These are phyloP conservation scores for Ophion slaviceki DNA, from an alignment of 2,888 invertebrate genomes.

Conservation along the genomic window DNA sequence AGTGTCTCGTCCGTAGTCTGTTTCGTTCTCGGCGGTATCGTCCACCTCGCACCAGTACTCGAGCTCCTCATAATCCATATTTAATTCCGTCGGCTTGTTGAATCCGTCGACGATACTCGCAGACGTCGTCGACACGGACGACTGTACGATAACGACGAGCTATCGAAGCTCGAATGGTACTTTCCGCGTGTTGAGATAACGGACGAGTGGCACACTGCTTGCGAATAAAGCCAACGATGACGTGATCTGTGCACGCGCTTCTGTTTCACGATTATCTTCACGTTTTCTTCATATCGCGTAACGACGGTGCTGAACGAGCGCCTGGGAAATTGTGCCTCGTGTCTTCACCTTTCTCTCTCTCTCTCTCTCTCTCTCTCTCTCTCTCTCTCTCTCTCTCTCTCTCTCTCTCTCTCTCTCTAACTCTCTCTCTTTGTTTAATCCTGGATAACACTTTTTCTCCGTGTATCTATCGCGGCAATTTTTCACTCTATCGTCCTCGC, in stretches of 20 bases:
- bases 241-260: not conserved
- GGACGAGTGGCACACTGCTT: not conserved
- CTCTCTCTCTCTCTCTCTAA: not conserved
- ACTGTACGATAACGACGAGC: not conserved
- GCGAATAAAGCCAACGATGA: not conserved
- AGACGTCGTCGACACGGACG: not conserved
- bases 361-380: not conserved
- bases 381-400: not conserved
- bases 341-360: not conserved
- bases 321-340: not conserved
- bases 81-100: not conserved
- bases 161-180: slow-evolving; percentile 29
- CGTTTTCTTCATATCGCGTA: slow-evolving; percentile 5
- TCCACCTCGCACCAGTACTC: slow-evolving; percentile 78
- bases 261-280: slow-evolving; percentile 3
- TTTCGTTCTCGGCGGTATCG: slow-evolving; percentile 78
- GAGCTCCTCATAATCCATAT: slow-evolving; percentile 72
- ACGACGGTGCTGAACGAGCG: not conserved
- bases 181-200: slow-evolving; percentile 30
- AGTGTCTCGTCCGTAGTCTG: slow-evolving; percentile 71
- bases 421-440: not conserved
- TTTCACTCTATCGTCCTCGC: not conserved
- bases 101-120: slow-evolving; percentile 14
- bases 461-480: not conserved
- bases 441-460: not conserved